Percentiles rank a stretch among this genome's conserved stretches.
Evolutionary conservation across 2,113 vertebrate genomes (phyloP).

Genomic region (Centropristis striata): DNA sequence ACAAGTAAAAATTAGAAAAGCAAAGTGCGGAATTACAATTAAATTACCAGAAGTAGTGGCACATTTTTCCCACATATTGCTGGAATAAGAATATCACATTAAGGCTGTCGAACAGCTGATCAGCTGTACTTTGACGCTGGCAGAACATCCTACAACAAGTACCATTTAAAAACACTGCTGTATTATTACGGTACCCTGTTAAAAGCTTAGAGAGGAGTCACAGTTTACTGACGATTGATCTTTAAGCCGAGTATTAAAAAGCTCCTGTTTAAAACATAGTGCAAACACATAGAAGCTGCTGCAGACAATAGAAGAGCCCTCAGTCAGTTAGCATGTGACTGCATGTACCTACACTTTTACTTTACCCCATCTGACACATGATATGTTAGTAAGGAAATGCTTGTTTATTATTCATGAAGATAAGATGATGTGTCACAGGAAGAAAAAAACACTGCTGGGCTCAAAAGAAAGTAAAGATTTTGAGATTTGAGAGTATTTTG

Average conservation of each 20-base stretch:
- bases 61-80: constrained; percentile 48
- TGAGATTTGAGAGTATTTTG: constrained; percentile 4
- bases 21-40: constrained; percentile 71
- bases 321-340: constrained; percentile 14
- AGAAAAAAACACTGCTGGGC: constrained; percentile 50
- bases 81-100: constrained; percentile 62
- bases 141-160: constrained; percentile 53
- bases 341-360: constrained; percentile 18
- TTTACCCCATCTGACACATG: constrained; percentile 8
- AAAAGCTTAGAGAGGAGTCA: constrained; percentile 50
- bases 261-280: constrained; percentile 18
- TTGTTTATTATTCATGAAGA: constrained; percentile 53
- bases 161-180: constrained; percentile 43
- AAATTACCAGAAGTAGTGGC: constrained; percentile 70
- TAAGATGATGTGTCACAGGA: constrained; percentile 5
- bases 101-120: constrained; percentile 42
- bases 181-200: constrained; percentile 35
- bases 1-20: constrained; percentile 38
- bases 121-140: constrained; percentile 34
- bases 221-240: constrained; percentile 55
- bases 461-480: constrained; percentile 7
- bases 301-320: constrained; percentile 2
- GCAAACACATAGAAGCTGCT: constrained; percentile 44
- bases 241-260: constrained; percentile 42
- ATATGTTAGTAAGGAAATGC: constrained; percentile 44